Conservation (phyloP, 53 echinoderm and acorn worm species). For the Antedon mediterranea region DNA sequence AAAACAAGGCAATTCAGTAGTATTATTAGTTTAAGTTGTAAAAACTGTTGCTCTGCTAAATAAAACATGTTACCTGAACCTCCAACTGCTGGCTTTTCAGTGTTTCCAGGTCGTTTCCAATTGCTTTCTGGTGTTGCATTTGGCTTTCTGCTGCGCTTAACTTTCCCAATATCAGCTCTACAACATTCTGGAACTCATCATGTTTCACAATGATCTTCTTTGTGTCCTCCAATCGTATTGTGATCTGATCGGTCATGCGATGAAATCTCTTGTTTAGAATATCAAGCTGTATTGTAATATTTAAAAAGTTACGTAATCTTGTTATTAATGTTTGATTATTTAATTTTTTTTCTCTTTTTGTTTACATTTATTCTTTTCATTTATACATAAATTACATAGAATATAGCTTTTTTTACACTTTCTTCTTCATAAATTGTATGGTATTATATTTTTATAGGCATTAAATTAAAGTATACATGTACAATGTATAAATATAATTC, state of each 20-base stretch:
- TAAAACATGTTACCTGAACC: constrained; percentile 37
- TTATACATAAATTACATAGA: too few relatives aligned
- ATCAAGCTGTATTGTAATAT: constrained; percentile 53
- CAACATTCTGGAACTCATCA: constrained; percentile 18
- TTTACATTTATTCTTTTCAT: too few relatives aligned
- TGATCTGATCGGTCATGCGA: constrained; percentile 60
- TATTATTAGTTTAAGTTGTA: too few relatives aligned
- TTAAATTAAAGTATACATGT: too few relatives aligned
- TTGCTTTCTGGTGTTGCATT: constrained; percentile 49
- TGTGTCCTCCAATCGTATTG: constrained; percentile 52
- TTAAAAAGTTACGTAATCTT: too few relatives aligned
- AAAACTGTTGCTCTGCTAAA: not conserved
- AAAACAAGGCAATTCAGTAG: too few relatives aligned
- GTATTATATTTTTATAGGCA: too few relatives aligned
- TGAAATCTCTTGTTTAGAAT: constrained; percentile 61
- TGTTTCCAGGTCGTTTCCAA: constrained; percentile 77
- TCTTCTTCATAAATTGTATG: too few relatives aligned
- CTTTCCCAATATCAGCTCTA: constrained; percentile 45
- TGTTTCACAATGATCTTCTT: constrained; percentile 33
- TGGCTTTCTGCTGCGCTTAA: constrained; percentile 31
- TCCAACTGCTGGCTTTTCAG: constrained; percentile 89
- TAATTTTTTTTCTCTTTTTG: constrained; percentile 16
- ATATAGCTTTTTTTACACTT: too few relatives aligned
- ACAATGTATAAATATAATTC: too few relatives aligned
- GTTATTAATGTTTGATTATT: too few relatives aligned